Evolutionary conservation across 2,797 vertebrate species (phyloP), one percentile per base, ranked within the genome.

Genomic region (Perodicticus potto): DNA sequence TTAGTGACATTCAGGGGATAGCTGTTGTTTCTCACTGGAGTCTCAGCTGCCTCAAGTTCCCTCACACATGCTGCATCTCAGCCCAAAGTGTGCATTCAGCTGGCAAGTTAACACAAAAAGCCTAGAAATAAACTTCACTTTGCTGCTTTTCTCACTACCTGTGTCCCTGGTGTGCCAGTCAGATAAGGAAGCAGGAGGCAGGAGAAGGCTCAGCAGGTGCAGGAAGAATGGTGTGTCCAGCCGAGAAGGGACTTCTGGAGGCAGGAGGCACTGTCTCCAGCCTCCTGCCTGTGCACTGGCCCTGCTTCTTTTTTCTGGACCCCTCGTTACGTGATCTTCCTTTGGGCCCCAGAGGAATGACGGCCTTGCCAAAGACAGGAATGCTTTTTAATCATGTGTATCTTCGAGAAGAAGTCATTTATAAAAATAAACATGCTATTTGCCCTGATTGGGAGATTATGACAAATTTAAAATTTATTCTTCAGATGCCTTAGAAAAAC

Each of bases 401-500:
- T 23, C 81, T 89, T 72, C 65, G 20, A 82, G 34, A 89, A 77
- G 12, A 87, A 84, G 72, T 3, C 25, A 69, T 61, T 94, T 93
- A 73, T 59, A 67, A 84, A 87, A 87, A 73, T 13, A 59, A 63
- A 77, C 19, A 40, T n/a, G 40, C 67, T 70, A 57, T 59, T 80
- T 65, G 92, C 27, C 78, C 32, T 43, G 74, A 81, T 69, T 72
- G 88, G 86, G 74, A 92, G 89, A 61, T 34, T 45, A 7, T 81
- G 29, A 93, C 76, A 91, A 92, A 95, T 9, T 45, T 27, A 40
- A 93, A 91, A 25, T 37, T 93, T 55, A 83, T 49, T 59, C 25
- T 93, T 76, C 57, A 32, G 63, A 59, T 77, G 57, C 34, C 73
- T 83, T 74, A 81, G 63, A 90, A 92, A 95, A 96, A 74, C 37